Evolutionary conservation across 2,797 vertebrate genomes (phyloP), one percentile per base, ranked within the genome.

Genomic region (Siniperca obscura): DNA sequence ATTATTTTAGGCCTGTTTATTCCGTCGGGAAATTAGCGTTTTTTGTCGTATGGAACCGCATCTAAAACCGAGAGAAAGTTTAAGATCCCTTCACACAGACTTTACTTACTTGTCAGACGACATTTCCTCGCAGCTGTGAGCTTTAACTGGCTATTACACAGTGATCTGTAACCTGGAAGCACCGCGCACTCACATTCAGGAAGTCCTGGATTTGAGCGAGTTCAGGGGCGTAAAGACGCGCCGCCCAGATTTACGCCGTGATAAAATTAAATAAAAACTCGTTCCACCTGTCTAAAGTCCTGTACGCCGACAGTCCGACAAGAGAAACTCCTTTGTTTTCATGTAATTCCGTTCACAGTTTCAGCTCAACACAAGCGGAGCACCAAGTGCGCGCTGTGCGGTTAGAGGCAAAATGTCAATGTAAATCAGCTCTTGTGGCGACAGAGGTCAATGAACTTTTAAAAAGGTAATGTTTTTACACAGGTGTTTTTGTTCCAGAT

Each of bases 371-470:
- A 1, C 25, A 0, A 52, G 70, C 53, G 7, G 7, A 12, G 73
- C 67, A 70, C 36, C 30, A 34, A 69, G 34, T 61, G 81, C 52
- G 67, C 44, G 7, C 11, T 1, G 62, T 2, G 78, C 17, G 71
- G 14, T 13, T 2, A 5, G 7, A 44, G 34, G 64, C 70, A 53
- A 44, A 17, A 48, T 19, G 40, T 42, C 16, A 2, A 87, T 78
- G 81, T 52, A 75, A 84, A 89, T 72, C 4, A 76, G 62, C 59
- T 7, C 6, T 9, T 50, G 3, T 55, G 67, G 90, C 89, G 93
- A 93, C 94, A 91, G 86, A 78, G 93, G 90, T 94, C 94, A 93
- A 77, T 93, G 93, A 94, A 94, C 93, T 94, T 74, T 61, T 27
- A 34, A 72, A 72, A 72, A 1, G 65, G 27, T 3, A 56, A 21